A percentile compares a stretch with the other conserved stretches of the same genome.
Conservation (phyloP, 2,113 vertebrate species). For the Dunckerocampus dactyliophorus region DNA sequence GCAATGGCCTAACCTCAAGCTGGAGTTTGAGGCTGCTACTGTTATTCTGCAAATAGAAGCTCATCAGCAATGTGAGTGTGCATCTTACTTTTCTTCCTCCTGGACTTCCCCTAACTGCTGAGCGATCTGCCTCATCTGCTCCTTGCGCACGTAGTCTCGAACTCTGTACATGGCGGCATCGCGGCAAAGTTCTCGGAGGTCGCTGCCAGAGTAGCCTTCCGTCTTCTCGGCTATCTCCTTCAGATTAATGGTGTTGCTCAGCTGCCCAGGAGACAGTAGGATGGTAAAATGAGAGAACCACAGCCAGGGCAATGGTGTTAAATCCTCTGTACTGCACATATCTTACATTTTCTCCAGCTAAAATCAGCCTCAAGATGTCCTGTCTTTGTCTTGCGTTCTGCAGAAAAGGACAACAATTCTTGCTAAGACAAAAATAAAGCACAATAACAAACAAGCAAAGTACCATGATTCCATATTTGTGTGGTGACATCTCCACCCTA, state of each 20-base stretch:
- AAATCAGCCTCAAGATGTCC: conserved; percentile 76
- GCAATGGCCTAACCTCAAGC: conserved; percentile 5
- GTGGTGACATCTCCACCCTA: not conserved
- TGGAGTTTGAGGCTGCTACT: conserved; percentile 3
- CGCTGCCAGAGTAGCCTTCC: conserved; percentile 72
- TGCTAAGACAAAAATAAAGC: not conserved
- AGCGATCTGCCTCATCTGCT: conserved; percentile 76
- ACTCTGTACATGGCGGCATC: conserved; percentile 77
- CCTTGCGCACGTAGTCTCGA: conserved; percentile 75
- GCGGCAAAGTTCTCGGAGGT: conserved; percentile 76
- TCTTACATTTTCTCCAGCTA: conserved; percentile 75
- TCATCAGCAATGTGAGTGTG: conserved; percentile 22
- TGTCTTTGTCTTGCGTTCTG: conserved; percentile 71
- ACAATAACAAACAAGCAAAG: not conserved
- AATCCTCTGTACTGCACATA: not conserved
- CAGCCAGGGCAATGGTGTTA: not conserved
- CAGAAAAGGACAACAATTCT: conserved; percentile 12
- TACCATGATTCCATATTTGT: not conserved
- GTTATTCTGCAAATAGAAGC: conserved; percentile 4
- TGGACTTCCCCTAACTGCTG: conserved; percentile 62
- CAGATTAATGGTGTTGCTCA: conserved; percentile 74
- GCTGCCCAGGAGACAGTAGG: conserved; percentile 44
- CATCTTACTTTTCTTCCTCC: conserved; percentile 65
- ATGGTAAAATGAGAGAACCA: conserved; percentile 1
- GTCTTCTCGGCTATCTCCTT: conserved; percentile 75